Percentiles rank a stretch among this genome's conserved stretches.
Conservation (phyloP, 2,888 invertebrate species). For the Colostygia pectinataria region DNA sequence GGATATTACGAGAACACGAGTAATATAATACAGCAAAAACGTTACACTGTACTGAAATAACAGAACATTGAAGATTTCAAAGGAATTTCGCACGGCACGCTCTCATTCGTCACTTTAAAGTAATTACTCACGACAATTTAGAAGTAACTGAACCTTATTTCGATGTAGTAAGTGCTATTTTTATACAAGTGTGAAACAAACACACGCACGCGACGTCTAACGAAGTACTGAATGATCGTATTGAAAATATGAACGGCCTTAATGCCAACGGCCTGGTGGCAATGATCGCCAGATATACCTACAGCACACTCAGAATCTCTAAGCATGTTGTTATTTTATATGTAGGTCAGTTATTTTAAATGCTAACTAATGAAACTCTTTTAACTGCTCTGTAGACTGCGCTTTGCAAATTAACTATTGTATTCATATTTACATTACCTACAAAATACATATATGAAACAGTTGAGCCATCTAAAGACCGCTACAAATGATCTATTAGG, state of each 20-base stretch:
- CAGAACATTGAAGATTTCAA: constrained; percentile 62
- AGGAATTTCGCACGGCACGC: constrained; percentile 72
- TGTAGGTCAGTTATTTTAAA: constrained; percentile 43
- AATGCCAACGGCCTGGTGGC: constrained; percentile 62
- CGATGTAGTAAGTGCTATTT: constrained; percentile 37
- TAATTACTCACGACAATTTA: constrained; percentile 57
- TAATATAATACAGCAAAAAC: constrained; percentile 39
- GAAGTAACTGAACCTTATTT: constrained; percentile 37
- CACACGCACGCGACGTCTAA: constrained; percentile 67
- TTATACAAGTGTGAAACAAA: constrained; percentile 56
- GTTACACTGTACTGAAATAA: constrained; percentile 47
- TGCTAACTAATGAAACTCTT: constrained; percentile 23
- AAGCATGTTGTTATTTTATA: constrained; percentile 42
- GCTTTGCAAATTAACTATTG: too few species aligned
- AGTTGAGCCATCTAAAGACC: too few species aligned
- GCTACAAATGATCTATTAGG: too few species aligned
- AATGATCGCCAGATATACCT: constrained; percentile 52
- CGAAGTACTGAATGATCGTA: constrained; percentile 52
- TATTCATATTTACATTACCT: too few species aligned
- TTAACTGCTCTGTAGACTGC: too few species aligned
- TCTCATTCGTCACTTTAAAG: constrained; percentile 67
- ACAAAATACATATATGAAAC: too few species aligned
- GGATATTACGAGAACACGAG: too few species aligned
- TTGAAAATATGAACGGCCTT: constrained; percentile 55
- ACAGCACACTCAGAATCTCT: constrained; percentile 3